Evolutionary conservation across 1,140 invertebrate species (phyloP), one percentile per base, ranked within the genome.

Genomic region (Venturia canescens): DNA sequence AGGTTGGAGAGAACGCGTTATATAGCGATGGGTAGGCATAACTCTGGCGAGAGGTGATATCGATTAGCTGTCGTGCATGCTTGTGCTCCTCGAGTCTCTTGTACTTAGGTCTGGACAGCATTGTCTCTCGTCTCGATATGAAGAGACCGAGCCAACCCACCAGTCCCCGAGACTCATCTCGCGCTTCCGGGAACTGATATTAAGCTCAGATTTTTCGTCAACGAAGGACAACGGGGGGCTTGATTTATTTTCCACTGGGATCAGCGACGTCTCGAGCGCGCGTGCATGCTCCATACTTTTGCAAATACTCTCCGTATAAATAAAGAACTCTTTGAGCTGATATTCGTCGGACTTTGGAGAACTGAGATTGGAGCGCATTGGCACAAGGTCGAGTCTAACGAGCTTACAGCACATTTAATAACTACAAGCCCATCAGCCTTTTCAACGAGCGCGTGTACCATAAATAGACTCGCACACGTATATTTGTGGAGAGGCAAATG

Each of bases 41-140:
- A 29, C 66, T 23, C 50, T 23, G 78, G 21, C n/a, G 29, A 21
- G 78, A 71, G 50, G 31, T 72, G 85, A 83, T 89, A 89, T 89
- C 81, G 88, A 89, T 89, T 89, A 89, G 86, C 87, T 87, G 88
- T 89, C 88, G 80, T 66, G 71, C 50, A 79, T 78, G 82, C 80
- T 50, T 70, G 63, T 26, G 67, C 66, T 70, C 44, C 26, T 18
- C 16, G 3, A 78, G 57, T 78, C 78, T 66, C 50, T 77, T 79
- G 69, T 81, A 80, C 71, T 85, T 84, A n/a, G 75, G 85, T 83
- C 85, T 81, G 83, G 80, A 83, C 80, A 80, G 83, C 82, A 87
- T 87, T 87, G 84, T 87, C 86, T 87, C 85, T 86, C 85, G 82
- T 83, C 71, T 81, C 29, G 80, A 81, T 83, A 85, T 86, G 84